Evolutionary conservation across 2,797 vertebrate genomes (phyloP).

Genomic region (Sebastes itinus): DNA sequence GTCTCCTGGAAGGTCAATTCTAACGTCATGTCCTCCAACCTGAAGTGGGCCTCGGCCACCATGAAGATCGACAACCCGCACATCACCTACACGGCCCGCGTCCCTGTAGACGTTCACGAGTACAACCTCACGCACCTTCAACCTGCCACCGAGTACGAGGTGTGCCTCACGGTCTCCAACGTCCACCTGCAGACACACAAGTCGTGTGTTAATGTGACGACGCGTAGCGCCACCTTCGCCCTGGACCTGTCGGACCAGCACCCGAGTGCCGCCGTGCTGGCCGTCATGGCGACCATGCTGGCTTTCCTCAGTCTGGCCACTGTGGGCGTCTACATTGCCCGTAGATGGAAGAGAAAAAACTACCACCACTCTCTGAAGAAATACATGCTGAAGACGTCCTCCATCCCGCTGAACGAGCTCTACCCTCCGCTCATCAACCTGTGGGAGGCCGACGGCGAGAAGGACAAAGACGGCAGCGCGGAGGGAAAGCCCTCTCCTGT

Average conservation of each 20-base stretch:
- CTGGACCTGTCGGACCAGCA: constrained; percentile 91
- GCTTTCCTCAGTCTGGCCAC: constrained; percentile 92
- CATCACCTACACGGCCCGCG: constrained; percentile 96
- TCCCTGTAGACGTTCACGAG: constrained; percentile 96
- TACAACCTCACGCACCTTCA: constrained; percentile 98
- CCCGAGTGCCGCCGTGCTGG: constrained; percentile 91
- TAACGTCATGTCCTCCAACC: constrained; percentile 93
- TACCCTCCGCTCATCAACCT: constrained; percentile 99
- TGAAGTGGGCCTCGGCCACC: constrained; percentile 98
- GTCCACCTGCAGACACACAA: constrained; percentile 94
- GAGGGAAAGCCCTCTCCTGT: constrained; percentile 93
- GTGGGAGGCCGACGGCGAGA: constrained; percentile 96
- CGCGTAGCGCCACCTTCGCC: constrained; percentile 88
- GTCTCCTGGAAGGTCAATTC: constrained; percentile 98
- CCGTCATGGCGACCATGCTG: constrained; percentile 92
- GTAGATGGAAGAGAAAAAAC: constrained; percentile 96
- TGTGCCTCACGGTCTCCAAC: constrained; percentile 95
- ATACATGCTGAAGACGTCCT: constrained; percentile 99
- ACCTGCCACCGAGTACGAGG: constrained; percentile 94
- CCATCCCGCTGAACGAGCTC: constrained; percentile 97
- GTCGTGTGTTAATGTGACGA: constrained; percentile 97
- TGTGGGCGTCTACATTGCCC: constrained; percentile 88
- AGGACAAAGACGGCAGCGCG: constrained; percentile 91
- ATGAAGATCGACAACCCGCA: constrained; percentile 99
- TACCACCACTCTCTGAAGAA: constrained; percentile 98